Percentiles rank a stretch among this genome's conserved stretches.
Evolutionary conservation across 2,888 invertebrate genomes (phyloP).

Genomic region (Pyrochroa serraticornis): DNA sequence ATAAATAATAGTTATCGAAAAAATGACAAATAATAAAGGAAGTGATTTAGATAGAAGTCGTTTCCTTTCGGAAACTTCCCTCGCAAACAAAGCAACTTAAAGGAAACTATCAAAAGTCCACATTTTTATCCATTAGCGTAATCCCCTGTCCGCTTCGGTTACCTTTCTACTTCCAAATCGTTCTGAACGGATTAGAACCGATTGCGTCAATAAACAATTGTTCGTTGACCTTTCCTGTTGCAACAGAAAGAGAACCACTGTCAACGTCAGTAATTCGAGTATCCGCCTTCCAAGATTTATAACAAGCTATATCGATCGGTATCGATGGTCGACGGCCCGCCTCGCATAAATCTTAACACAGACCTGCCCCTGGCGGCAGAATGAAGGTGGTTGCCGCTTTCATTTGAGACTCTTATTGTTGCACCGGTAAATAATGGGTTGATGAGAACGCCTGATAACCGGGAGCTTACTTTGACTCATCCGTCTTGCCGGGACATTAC

Average conservation of each 20-base stretch:
- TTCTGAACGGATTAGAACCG: too few relatives aligned
- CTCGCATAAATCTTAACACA: slow-evolving; percentile 35
- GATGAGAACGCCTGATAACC: slow-evolving; percentile 47
- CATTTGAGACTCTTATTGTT: slow-evolving; percentile 43
- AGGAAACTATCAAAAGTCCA: too few relatives aligned
- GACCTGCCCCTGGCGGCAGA: slow-evolving; percentile 43
- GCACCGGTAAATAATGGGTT: slow-evolving; percentile 48
- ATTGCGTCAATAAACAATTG: slow-evolving; percentile 6
- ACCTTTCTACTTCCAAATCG: too few relatives aligned
- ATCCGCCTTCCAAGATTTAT: slow-evolving; percentile 37
- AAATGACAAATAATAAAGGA: too few relatives aligned
- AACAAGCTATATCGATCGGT: slow-evolving; percentile 35
- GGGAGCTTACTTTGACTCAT: slow-evolving; percentile 36
- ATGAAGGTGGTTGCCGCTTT: slow-evolving; percentile 41
- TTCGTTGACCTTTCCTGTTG: slow-evolving; percentile 21
- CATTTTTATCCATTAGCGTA: too few relatives aligned
- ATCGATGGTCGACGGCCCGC: slow-evolving; percentile 32
- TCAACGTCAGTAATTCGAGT: slow-evolving; percentile 33
- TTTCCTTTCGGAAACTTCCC: too few relatives aligned
- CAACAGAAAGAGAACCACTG: slow-evolving; percentile 25
- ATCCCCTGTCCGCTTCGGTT: too few relatives aligned
- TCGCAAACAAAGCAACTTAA: too few relatives aligned
- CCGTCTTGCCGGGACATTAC: slow-evolving; percentile 36
- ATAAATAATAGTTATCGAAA: too few relatives aligned
- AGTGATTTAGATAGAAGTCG: too few relatives aligned